Conservation (phyloP, 1,140 invertebrate species). For the Prorops nasuta region DNA sequence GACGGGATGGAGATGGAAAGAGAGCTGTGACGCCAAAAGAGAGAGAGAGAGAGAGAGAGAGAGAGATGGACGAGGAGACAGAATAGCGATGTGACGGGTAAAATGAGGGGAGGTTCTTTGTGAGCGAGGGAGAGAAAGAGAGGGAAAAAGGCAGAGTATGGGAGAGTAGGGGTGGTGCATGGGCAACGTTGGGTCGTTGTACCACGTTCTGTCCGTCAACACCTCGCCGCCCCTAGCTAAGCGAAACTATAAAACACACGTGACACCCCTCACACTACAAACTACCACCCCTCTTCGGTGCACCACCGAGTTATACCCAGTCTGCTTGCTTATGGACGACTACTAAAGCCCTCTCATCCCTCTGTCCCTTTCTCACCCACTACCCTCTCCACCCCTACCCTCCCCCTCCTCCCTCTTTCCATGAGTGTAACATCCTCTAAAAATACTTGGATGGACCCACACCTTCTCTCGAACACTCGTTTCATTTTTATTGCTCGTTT, state of each 20-base stretch:
- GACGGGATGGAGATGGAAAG: too few species aligned
- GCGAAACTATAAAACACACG: conserved; percentile 53
- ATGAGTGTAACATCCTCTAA: conserved; percentile 6
- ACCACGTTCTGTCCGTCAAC: conserved; percentile 51
- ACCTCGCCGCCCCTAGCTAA: conserved; percentile 42
- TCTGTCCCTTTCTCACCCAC: conserved; percentile 4
- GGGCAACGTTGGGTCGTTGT: conserved; percentile 45
- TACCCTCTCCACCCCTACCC: neutral
- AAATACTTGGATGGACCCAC: neutral
- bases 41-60: conserved; percentile 30
- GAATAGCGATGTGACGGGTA: conserved; percentile 11
- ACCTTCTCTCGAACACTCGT: neutral
- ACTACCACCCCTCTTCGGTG: conserved; percentile 23
- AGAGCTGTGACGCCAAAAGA: too few species aligned
- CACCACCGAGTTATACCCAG: conserved; percentile 29
- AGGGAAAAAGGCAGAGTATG: conserved; percentile 16
- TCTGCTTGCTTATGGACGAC: conserved; percentile 24
- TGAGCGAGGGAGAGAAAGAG: conserved; percentile 10
- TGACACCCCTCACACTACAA: conserved; percentile 40
- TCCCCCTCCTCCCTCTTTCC: neutral
- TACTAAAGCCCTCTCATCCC: conserved; percentile 13
- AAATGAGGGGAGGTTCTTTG: neutral
- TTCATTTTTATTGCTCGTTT: neutral
- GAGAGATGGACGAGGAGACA: conserved; percentile 14
- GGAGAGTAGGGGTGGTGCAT: conserved; percentile 22